Percentiles rank a stretch among this genome's conserved stretches.
Conservation (phyloP, 2,797 vertebrate species). For the Bradypodion pumilum region DNA sequence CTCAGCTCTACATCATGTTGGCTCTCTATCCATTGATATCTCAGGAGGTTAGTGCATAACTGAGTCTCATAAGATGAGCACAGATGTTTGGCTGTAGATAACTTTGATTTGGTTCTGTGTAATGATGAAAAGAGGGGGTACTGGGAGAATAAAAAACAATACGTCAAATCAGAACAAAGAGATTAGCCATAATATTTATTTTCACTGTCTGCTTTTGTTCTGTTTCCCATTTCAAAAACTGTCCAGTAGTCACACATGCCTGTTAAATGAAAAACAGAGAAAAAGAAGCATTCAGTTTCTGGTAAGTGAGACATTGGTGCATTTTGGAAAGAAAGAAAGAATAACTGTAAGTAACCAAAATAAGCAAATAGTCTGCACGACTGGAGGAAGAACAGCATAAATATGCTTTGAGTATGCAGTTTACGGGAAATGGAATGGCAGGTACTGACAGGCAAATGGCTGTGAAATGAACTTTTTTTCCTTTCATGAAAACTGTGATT, state of each 20-base stretch:
- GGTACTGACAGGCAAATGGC: slow-evolving; percentile 42
- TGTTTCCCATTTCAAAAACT: slow-evolving; percentile 25
- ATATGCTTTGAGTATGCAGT: neutral
- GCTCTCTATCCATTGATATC: neutral
- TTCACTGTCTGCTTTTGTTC: neutral
- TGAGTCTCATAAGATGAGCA: slow-evolving; percentile 9
- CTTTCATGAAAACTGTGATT: slow-evolving; percentile 27
- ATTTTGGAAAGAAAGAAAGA: neutral
- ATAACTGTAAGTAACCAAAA: slow-evolving; percentile 47
- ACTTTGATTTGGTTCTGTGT: neutral
- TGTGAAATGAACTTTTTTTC: slow-evolving; percentile 51
- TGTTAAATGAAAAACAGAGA: slow-evolving; percentile 41
- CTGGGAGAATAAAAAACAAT: neutral
- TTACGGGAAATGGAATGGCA: slow-evolving; percentile 44
- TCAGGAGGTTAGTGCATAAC: neutral
- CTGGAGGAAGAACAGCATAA: neutral
- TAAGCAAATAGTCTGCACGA: neutral
- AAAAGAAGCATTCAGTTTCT: slow-evolving; percentile 45
- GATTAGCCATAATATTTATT: slow-evolving; percentile 27
- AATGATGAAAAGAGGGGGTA: neutral
- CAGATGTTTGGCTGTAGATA: neutral
- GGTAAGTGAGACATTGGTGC: slow-evolving; percentile 49
- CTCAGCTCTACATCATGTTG: neutral
- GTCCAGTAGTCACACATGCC: slow-evolving; percentile 38
- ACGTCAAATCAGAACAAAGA: slow-evolving; percentile 25